Evolutionary conservation across 64 coral and sea anemone genomes (phyloP), one percentile per base, ranked within the genome.

Genomic region (Pocillopora verrucosa): DNA sequence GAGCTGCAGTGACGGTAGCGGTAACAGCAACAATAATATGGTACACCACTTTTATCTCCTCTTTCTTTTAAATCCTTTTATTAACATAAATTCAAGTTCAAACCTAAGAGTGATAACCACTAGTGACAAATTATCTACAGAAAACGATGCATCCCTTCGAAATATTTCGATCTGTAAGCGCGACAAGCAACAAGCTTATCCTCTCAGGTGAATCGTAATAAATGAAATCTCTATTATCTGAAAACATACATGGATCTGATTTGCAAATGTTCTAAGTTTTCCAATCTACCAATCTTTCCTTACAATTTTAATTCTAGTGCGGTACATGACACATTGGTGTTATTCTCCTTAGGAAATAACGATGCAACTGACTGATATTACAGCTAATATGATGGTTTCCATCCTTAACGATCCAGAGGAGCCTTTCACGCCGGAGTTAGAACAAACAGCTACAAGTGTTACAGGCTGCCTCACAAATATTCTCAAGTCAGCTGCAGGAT

Each of bases 241-340:
- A n/a, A n/a, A n/a, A n/a, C n/a, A 7, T 3, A 51, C 0, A 7
- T 3, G 1, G 3, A 7, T 4, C 7, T 7, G 3, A 51, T 3
- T 7, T 51, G 7, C 3, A 7, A 7, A 51, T 3, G 7, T 51
- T 7, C 3, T 3, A 51, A 51, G 7, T 51, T 4, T 4, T 51
- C 7, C 7, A 4, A 51, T 7, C 7, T 0, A 30, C 30, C 30
- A 30, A 30, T 30, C 30, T 30, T 30, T 70, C 6, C 11, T 70
- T 70, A 20, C 25, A 20, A 72, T 72, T 72, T 26, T 25, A 4
- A 26, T 25, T n/a, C 2, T 15, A 12, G 10, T 1, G 11, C 1
- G 10, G 20, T 25, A 10, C 1, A n/a, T 24, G 41, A 22, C 30
- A 20, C 5, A 76, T 51, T 9, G 1, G 41, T 14, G 19, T 9